Base-by-base conservation (phyloP, 2,888 invertebrate genomes). In the Meandrusa payeni region DNA sequence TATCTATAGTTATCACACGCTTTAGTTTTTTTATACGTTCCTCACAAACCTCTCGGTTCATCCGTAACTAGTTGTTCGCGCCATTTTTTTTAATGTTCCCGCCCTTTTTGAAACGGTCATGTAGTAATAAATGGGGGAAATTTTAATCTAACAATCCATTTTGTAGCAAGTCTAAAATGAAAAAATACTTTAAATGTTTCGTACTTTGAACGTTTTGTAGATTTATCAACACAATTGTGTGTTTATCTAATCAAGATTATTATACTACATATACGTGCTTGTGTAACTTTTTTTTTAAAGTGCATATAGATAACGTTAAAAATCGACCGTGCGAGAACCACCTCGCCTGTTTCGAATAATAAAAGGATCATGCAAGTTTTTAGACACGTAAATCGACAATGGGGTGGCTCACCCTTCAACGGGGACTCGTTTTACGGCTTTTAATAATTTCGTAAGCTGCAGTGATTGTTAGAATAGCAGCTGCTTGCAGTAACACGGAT, bases 381-480 rank as follows among this genome's bases (percentile, higher is more conserved):
- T 38, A 69, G 74, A 74, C 79, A 80, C 72, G 73, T 67, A 74
- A 69, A 72, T 72, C 69, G 60, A 76, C 69, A 72, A 72, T 77
- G 61, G 85, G 85, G 83, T 76, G 68, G 73, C 76, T 79, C 83
- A 85, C 86, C 86, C 86, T 82, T 79, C 71, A 64, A 64, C 60
- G 52, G 57, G 67, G 76, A 81, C 81, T 80, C 82, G 85, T 85
- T 85, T 87, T 85, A 87, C 78, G 77, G 82, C 81, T 82, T 86
- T 87, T 85, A 82, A 86, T 80, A 85, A 85, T 85, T 81, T 80
- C 74, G 73, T 77, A 81, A 83, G 82, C 82, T 78, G 76, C 82
- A 79, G 69, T 80, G 86, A 87, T 86, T 86, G 85, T 78, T 70
- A 57, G 59, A 55, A 36, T 57, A 60, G 79, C 86, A 85, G 86